Conservation (phyloP, 2,888 invertebrate species). For the Gari tellinella region DNA sequence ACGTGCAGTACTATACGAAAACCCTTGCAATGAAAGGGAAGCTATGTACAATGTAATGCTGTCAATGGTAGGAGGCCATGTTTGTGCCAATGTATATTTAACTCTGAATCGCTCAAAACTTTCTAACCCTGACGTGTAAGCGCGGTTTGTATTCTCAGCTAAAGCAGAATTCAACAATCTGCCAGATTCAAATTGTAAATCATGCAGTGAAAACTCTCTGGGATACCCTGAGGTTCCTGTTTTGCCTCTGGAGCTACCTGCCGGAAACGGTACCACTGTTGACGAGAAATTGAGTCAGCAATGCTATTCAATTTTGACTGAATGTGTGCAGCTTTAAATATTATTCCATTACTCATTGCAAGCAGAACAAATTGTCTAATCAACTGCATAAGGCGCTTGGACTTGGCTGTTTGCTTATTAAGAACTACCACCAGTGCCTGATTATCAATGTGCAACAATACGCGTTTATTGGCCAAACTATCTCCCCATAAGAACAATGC, state of each 20-base stretch:
- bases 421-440: constrained; percentile 10
- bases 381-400: constrained; percentile 15
- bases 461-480: not conserved
- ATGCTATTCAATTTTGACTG: not conserved
- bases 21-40: not conserved
- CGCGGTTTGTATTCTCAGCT: not conserved
- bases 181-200: not conserved
- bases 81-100: not conserved
- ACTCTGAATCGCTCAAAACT: not conserved
- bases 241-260: not conserved
- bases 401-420: constrained; percentile 23
- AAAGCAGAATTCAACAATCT: not conserved
- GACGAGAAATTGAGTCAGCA: constrained; percentile 19
- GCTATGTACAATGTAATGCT: not conserved
- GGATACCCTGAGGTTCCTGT: not conserved
- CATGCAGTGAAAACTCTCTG: not conserved
- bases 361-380: constrained; percentile 7
- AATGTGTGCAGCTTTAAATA: constrained; percentile 14
- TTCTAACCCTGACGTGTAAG: not conserved
- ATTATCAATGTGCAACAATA: constrained; percentile 19
- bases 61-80: constrained; percentile 1
- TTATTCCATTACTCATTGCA: constrained; percentile 1
- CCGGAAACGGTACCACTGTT: constrained; percentile 9
- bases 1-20: not conserved
- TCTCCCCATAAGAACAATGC: not conserved